Conservation (phyloP, 1,140 invertebrate genomes). For the Drosophila persimilis region DNA sequence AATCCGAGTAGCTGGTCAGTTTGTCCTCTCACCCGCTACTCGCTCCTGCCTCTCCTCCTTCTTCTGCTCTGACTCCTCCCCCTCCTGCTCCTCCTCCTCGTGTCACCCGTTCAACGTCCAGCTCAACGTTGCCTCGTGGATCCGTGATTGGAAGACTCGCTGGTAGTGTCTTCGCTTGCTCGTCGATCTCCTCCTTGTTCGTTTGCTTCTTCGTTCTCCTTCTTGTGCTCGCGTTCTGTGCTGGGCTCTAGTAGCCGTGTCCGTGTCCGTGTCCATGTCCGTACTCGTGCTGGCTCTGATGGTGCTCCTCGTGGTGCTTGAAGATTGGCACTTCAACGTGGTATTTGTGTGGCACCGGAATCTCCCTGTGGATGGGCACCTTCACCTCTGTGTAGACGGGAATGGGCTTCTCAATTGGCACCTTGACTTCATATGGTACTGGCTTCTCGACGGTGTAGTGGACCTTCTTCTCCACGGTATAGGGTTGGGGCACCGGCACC, state of each 20-base stretch:
- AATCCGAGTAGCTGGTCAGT: conserved; percentile 65
- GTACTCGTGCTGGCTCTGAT: conserved; percentile 59
- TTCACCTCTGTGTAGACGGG: conserved; percentile 89
- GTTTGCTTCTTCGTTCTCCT: conserved; percentile 27
- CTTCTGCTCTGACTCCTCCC: conserved; percentile 55
- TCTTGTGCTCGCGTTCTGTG: conserved; percentile 77
- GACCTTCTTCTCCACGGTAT: conserved; percentile 89
- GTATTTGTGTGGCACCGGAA: conserved; percentile 89
- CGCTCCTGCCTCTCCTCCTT: conserved; percentile 29
- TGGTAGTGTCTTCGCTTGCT: conserved; percentile 47
- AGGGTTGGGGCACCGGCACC: conserved; percentile 90
- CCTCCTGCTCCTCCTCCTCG: conserved; percentile 50
- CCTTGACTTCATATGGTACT: conserved; percentile 89
- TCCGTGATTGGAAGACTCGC: conserved; percentile 48
- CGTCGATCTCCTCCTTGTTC: conserved; percentile 59
- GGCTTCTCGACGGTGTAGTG: conserved; percentile 89
- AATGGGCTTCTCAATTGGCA: conserved; percentile 91
- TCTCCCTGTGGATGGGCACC: conserved; percentile 89
- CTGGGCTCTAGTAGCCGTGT: conserved; percentile 47
- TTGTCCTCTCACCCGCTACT: conserved; percentile 70
- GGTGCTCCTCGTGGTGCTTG: conserved; percentile 81
- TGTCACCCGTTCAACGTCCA: conserved; percentile 78
- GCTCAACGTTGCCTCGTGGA: conserved; percentile 73
- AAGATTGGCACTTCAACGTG: conserved; percentile 87
- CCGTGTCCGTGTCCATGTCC: conserved; percentile 48